Base-by-base conservation (phyloP, 1,140 invertebrate species). In the Latrodectus geometricus region DNA sequence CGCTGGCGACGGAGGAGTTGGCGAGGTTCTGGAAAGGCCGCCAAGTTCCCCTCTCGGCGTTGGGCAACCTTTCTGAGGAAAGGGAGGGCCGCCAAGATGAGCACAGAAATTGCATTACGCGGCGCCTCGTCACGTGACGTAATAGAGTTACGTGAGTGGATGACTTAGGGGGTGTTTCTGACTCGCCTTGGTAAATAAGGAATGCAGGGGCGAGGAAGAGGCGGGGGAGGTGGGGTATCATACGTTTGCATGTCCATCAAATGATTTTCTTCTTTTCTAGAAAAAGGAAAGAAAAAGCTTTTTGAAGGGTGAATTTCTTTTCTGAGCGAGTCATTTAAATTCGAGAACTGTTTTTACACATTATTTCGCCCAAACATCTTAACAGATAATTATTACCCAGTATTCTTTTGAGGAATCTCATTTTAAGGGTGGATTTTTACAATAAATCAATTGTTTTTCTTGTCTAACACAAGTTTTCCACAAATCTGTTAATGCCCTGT, bases 111-210 rank as follows among this genome's bases (percentile, higher is more conserved):
- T 76, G 85, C 85, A 87, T 87, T 87, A 87, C 85, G 68, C 85
- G 85, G 76, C 72, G 68, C 49, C 85, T 87, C 85, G 85, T 87
- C 85, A 87, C 77, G 85, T 87, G 85, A 87, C 77, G 75, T 86
- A 86, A 86, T 87, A 80, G 85, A 87, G 85, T 87, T 87, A 87
- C 85, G 85, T 87, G 77, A 87, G 83, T 86, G 83, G 83, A 86
- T 77, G 75, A 86, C 65, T 86, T 86, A 76, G 83, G 83, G 83
- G 83, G 83, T 86, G 83, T 86, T 78, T 86, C 74, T 68, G 72
- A 61, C 81, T 75, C 72, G 81, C 81, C 72, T 83, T 74, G 83
- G 83, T 86, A 86, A 86, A 86, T 77, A 86, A 86, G 74, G 83
- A 86, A 86, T 86, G 83, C 49, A 35, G 66, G 66, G 49, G 83